Percentiles rank a stretch among this genome's conserved stretches.
Conservation (phyloP, 2,888 invertebrate genomes). For the Cantharis lateralis region DNA sequence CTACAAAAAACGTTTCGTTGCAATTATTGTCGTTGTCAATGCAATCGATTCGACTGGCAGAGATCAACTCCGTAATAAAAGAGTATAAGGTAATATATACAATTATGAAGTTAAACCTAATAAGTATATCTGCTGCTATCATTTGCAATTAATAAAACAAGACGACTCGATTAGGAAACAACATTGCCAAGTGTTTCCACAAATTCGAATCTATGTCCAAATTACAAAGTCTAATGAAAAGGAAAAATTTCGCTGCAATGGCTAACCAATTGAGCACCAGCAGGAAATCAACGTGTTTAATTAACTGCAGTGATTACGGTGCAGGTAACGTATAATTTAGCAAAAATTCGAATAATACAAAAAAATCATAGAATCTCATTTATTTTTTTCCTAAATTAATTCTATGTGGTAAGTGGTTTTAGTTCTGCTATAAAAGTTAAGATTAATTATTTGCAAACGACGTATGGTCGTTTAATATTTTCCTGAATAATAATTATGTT, state of each 20-base stretch:
- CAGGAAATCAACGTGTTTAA: background rate
- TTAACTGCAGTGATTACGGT: background rate
- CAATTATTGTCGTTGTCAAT: background rate
- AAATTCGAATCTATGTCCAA: background rate
- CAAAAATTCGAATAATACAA: background rate
- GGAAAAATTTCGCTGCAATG: background rate
- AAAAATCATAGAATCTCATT: background rate
- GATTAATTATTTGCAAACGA: constrained; percentile 2
- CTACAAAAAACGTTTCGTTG: background rate
- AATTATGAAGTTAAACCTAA: background rate
- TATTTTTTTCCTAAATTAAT: background rate
- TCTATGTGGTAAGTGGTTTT: background rate
- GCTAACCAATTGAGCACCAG: background rate
- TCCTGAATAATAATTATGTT: constrained; percentile 2
- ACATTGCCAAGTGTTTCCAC: background rate
- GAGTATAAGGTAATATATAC: background rate
- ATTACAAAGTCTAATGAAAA: background rate
- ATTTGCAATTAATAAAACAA: background rate
- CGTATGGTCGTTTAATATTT: background rate
- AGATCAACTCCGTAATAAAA: background rate
- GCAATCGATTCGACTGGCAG: background rate
- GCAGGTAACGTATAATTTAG: background rate
- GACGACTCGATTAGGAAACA: background rate
- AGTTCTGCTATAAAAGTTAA: background rate
- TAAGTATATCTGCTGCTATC: background rate